These are phyloP conservation scores for Zygogramma bicolorata DNA, from an alignment of 2,888 invertebrate genomes.

Conservation along the genomic window DNA sequence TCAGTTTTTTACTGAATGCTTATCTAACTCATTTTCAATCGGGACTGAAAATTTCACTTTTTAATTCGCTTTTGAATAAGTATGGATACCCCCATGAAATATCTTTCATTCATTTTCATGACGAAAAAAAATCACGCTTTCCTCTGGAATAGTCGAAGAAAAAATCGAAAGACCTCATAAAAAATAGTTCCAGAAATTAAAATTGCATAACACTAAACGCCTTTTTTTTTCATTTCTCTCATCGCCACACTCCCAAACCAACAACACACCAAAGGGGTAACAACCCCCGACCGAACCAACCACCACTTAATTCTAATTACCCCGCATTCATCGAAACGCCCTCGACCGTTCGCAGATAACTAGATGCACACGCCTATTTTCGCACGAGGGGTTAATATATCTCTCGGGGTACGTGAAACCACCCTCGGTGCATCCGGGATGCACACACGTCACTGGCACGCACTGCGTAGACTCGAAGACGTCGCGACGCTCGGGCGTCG, in stretches of 20 bases:
- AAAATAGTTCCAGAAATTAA: background rate
- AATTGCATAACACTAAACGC: too few species aligned
- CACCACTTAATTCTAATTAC: conserved; percentile 34
- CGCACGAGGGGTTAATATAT: conserved; percentile 18
- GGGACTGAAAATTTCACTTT: too few species aligned
- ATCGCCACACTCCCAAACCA: conserved; percentile 12
- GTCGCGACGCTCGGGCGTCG: conserved; percentile 20
- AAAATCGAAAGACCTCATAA: too few species aligned
- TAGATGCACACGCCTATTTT: conserved; percentile 51
- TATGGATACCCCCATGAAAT: too few species aligned
- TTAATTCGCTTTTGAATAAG: too few species aligned
- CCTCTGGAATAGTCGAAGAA: too few species aligned
- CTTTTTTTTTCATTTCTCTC: background rate
- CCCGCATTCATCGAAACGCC: conserved; percentile 27
- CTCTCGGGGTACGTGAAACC: background rate
- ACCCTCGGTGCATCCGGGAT: conserved; percentile 24
- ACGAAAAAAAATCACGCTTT: too few species aligned
- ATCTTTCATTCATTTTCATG: too few species aligned
- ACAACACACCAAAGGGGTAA: conserved; percentile 1
- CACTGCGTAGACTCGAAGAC: conserved; percentile 53
- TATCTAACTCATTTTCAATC: too few species aligned
- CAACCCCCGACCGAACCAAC: conserved; percentile 13
- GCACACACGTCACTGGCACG: conserved; percentile 41
- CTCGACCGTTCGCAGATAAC: conserved; percentile 32
- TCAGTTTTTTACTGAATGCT: too few species aligned